Base-by-base conservation (phyloP, 1,140 invertebrate genomes). In the Rhizoglyphus robini region DNA sequence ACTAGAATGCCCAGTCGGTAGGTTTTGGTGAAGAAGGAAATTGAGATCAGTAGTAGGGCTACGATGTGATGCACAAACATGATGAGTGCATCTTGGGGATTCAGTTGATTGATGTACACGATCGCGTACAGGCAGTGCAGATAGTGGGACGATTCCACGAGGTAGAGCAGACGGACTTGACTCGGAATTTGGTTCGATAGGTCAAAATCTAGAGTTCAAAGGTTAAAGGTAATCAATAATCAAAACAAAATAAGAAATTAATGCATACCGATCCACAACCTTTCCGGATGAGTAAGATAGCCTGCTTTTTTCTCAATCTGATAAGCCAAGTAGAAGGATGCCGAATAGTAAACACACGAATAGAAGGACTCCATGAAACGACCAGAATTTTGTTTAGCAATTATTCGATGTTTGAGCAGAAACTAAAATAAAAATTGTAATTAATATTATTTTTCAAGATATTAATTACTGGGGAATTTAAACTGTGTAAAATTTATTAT, bases 51-150 rank as follows among this genome's bases (percentile, higher is more conserved):
- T 25, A 78, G 70, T 18, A 78, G 67, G 4, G 77, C 76, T n/a
- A 79, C 57, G 46, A 78, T 67, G 69, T 78, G 77, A 73, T 78
- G 77, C 27, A 76, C 68, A 32, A 78, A 69, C 73, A 78, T 74
- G n/a, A 78, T 67, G 49, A 69, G 32, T n/a, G 73, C 73, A 67
- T 79, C 76, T 58, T 72, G 75, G 30, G 76, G 36, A 29, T 76
- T 61, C 75, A 73, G 75, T 25, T 69, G 61, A 67, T 78, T 77
- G 72, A 77, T 71, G 59, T 74, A 76, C 11, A 79, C 23, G 8
- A 75, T 76, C 20, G 74, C 76, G 68, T 78, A 78, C 4, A 78
- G 68, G 29, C 75, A 78, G 67, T 79, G 77, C 2, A 79, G 47
- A 67, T 78, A 78, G 66, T 77, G 78, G 1, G 72, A 70, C 30